These are phyloP conservation scores for Protodeltote pygarga DNA, from an alignment of 2,888 invertebrate species.

Conservation along the genomic window DNA sequence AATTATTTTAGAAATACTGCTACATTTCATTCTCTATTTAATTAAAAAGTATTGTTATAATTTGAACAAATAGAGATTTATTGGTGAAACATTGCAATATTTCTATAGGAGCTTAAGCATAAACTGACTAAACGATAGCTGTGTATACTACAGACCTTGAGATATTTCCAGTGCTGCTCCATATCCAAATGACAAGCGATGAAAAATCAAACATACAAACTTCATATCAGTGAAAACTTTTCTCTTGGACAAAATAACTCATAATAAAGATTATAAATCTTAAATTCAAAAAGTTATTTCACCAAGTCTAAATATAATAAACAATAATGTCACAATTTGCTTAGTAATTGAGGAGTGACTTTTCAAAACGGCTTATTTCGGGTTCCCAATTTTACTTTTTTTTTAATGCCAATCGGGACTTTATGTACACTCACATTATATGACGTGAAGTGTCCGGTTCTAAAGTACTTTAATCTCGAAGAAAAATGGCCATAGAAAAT, in stretches of 20 bases:
- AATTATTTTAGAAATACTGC: conserved; percentile 16
- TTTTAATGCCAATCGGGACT: conserved; percentile 20
- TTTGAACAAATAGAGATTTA: background rate
- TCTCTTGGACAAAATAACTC: conserved; percentile 29
- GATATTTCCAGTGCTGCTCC: conserved; percentile 93
- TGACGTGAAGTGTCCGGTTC: conserved; percentile 24
- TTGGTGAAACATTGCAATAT: conserved; percentile 14
- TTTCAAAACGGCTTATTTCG: conserved; percentile 19
- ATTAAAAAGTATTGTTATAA: background rate
- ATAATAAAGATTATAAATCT: conserved; percentile 1
- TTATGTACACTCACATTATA: conserved; percentile 20
- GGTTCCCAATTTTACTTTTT: conserved; percentile 20
- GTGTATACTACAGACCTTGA: conserved; percentile 90
- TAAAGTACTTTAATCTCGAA: conserved; percentile 24
- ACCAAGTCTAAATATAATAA: conserved; percentile 22
- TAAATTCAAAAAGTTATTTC: conserved; percentile 10
- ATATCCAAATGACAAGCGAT: conserved; percentile 76
- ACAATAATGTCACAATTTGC: conserved; percentile 48
- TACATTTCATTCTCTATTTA: conserved; percentile 6
- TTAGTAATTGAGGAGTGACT: conserved; percentile 13
- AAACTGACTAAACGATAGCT: conserved; percentile 28
- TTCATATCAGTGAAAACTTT: conserved; percentile 40
- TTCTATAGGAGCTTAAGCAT: conserved; percentile 28
- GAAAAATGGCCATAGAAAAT: conserved; percentile 22
- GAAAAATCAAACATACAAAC: conserved; percentile 61